Percentiles rank a stretch among this genome's conserved stretches.
phyloP scores from a whole-genome alignment of 2,888 invertebrate species.

The Drosophila melanocephala region DNA sequence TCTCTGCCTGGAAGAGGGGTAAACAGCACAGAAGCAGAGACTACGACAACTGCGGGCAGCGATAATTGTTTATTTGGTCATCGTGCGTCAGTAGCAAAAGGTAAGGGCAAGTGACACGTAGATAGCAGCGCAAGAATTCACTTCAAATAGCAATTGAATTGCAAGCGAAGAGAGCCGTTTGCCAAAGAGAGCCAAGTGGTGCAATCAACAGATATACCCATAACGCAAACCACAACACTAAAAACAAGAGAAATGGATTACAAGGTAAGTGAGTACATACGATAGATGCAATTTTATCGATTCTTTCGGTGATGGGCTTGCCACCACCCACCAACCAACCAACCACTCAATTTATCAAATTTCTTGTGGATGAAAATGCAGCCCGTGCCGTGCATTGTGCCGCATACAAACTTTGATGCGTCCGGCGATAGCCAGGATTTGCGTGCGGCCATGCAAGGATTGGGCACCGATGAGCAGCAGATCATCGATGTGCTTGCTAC shows the following conservation, averaged over 20 bases:
- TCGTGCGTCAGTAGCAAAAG: conserved; percentile 47
- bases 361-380: conserved; percentile 38
- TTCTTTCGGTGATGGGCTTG: conserved; percentile 14
- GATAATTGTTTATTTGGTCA: conserved; percentile 17
- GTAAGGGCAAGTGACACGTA: conserved; percentile 16
- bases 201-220: conserved; percentile 10
- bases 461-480: conserved; percentile 91
- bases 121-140: conserved; percentile 5
- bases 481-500: conserved; percentile 90
- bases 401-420: conserved; percentile 88
- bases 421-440: conserved; percentile 89
- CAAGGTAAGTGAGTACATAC: conserved; percentile 62
- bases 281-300: conserved; percentile 43
- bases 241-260: conserved; percentile 62
- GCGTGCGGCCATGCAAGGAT: conserved; percentile 90
- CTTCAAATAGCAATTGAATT: neutral
- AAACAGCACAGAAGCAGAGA: conserved; percentile 1
- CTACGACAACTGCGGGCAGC: conserved; percentile 4
- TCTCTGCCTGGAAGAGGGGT: neutral
- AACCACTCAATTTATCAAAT: neutral
- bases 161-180: neutral
- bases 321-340: conserved; percentile 1
- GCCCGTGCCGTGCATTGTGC: conserved; percentile 87
- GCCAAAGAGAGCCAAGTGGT: neutral
- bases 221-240: conserved; percentile 9